phyloP scores from a whole-genome alignment of 2,797 vertebrate species.

The Micropoecilia bifurca region DNA sequence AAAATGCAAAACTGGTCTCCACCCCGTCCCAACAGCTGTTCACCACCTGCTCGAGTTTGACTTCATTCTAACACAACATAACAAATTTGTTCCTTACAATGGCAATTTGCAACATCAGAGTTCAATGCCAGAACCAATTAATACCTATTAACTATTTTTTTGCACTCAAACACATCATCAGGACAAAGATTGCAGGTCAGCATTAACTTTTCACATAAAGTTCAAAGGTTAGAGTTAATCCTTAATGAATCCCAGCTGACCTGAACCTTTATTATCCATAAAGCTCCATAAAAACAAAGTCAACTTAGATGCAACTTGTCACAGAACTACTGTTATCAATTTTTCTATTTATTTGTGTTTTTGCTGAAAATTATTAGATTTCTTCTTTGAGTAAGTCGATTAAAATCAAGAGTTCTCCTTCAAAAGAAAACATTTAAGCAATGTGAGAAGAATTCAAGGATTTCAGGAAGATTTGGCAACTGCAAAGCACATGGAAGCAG shows the following conservation, averaged over 20 bases:
- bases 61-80: neutral
- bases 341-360: neutral
- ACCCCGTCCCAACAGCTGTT: conserved; percentile 7
- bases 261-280: conserved; percentile 1
- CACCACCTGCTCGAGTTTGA: neutral
- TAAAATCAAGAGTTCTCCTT: neutral
- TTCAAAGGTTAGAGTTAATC: conserved; percentile 11
- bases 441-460: neutral
- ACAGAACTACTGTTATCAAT: neutral
- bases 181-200: neutral
- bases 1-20: conserved; percentile 8
- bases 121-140: neutral
- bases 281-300: neutral
- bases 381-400: neutral
- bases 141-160: neutral
- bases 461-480: neutral
- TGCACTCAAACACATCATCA: neutral
- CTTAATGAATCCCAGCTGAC: conserved; percentile 38
- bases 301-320: neutral
- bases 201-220: neutral
- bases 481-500: neutral
- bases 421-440: neutral
- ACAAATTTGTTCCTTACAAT: neutral
- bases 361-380: neutral
- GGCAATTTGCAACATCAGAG: neutral